A percentile compares a stretch with the other conserved stretches of the same genome.
These are phyloP conservation scores for Agrotis ipsilon DNA, from an alignment of 2,888 invertebrate genomes.

Conservation along the genomic window DNA sequence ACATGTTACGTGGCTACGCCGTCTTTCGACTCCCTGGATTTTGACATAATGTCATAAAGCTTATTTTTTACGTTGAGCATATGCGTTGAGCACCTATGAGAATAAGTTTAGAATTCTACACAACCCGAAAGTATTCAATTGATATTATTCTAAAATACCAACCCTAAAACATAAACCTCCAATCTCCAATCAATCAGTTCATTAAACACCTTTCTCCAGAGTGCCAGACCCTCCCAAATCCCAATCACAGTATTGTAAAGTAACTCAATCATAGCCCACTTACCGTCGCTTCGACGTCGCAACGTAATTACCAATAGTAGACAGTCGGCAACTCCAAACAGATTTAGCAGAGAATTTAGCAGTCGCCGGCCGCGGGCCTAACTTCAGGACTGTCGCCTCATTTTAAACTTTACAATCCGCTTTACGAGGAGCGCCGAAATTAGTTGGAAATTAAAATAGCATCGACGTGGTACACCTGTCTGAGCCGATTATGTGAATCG, in stretches of 20 bases:
- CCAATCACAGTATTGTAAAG: slow-evolving; percentile 51
- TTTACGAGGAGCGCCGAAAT: slow-evolving; percentile 83
- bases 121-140: neutral
- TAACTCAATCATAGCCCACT: slow-evolving; percentile 61
- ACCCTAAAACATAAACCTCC: neutral
- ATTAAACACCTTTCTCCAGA: slow-evolving; percentile 24
- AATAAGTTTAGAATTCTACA: neutral
- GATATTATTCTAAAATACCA: neutral
- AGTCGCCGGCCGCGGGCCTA: slow-evolving; percentile 65
- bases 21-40: neutral
- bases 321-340: slow-evolving; percentile 61
- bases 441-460: slow-evolving; percentile 86
- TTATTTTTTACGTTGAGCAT: neutral
- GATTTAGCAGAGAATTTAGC: slow-evolving; percentile 67
- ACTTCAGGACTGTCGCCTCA: slow-evolving; percentile 72
- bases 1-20: slow-evolving; percentile 5
- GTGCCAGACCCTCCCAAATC: neutral
- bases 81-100: too few species aligned
- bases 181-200: slow-evolving; percentile 21
- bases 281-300: slow-evolving; percentile 54
- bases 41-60: neutral
- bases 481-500: slow-evolving; percentile 84
- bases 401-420: slow-evolving; percentile 87
- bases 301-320: slow-evolving; percentile 61
- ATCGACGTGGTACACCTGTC: slow-evolving; percentile 79